A percentile compares a stretch with the other conserved stretches of the same genome.
Conservation (phyloP, 2,797 vertebrate genomes). For the Miichthys miiuy region DNA sequence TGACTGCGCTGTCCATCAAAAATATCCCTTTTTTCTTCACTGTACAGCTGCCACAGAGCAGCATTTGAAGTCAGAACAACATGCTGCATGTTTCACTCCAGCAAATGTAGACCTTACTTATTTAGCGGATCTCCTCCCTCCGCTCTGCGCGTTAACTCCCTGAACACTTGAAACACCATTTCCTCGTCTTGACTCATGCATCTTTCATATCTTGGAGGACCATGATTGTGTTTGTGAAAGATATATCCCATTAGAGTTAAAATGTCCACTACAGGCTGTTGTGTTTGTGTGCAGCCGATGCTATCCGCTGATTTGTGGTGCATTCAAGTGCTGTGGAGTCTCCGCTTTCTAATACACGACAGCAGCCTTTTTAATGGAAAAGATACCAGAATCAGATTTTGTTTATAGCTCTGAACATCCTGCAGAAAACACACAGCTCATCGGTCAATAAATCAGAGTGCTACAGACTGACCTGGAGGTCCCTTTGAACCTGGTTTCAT, state of each 20-base stretch:
- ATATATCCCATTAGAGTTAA: conserved; percentile 14
- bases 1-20: neutral
- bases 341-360: neutral
- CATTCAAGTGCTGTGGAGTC: neutral
- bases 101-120: conserved; percentile 17
- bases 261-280: conserved; percentile 15
- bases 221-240: conserved; percentile 17
- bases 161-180: conserved; percentile 13
- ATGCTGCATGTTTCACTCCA: neutral
- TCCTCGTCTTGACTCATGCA: conserved; percentile 20
- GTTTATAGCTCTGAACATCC: neutral
- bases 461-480: conserved; percentile 89
- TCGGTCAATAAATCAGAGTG: neutral
- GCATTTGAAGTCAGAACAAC: conserved; percentile 1
- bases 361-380: neutral
- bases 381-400: neutral
- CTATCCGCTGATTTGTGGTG: conserved; percentile 12
- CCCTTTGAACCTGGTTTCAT: conserved; percentile 96
- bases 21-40: neutral
- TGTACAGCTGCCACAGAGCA: neutral
- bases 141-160: conserved; percentile 20
- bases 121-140: conserved; percentile 10
- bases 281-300: conserved; percentile 1
- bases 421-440: conserved; percentile 4
- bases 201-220: conserved; percentile 24